These are phyloP conservation scores for Eleutherodactylus coqui DNA, from an alignment of 2,797 vertebrate genomes.

Conservation along the genomic window DNA sequence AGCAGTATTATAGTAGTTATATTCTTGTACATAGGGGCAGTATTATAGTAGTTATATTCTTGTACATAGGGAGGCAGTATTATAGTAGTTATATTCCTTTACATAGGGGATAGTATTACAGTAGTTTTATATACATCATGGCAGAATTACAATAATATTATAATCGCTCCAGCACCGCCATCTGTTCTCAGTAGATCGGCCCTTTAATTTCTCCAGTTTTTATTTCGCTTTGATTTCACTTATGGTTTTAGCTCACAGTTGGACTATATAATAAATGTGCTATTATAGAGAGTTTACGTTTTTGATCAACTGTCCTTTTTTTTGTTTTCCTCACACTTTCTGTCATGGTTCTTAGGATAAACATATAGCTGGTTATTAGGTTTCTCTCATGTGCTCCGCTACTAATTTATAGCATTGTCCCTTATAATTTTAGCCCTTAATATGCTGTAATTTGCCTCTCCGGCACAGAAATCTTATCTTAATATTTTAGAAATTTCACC, in stretches of 20 bases:
- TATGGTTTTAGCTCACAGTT: not conserved
- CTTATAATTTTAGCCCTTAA: no score
- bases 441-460: not conserved
- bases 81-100: not conserved
- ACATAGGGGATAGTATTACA: not conserved
- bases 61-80: constrained; percentile 1
- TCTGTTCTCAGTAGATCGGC: not conserved
- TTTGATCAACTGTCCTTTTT: not conserved
- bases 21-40: constrained; percentile 8
- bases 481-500: not conserved
- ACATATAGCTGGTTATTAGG: not conserved
- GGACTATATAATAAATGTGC: not conserved
- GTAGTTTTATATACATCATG: constrained; percentile 1
- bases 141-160: no score
- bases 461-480: not conserved
- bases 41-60: constrained; percentile 14
- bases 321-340: not conserved
- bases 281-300: not conserved
- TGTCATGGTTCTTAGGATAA: not conserved
- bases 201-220: not conserved
- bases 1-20: not conserved
- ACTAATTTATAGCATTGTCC: not conserved
- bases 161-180: no score
- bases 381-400: not conserved
- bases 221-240: not conserved